A percentile compares a stretch with the other conserved stretches of the same genome.
Conservation (phyloP, 2,888 invertebrate genomes). For the Andrena bucephala region DNA sequence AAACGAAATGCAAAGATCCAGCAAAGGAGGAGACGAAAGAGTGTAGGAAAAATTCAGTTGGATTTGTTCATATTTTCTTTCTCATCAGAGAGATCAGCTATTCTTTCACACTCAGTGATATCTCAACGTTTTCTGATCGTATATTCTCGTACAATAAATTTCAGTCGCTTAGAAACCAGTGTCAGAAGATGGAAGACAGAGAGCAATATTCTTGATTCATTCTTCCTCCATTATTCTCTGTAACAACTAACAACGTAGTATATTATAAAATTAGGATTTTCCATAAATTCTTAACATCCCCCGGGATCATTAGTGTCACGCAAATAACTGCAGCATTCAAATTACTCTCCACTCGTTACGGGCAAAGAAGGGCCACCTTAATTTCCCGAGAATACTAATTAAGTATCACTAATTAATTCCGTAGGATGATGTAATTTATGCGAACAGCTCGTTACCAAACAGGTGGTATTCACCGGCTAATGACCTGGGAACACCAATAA, state of each 20-base stretch:
- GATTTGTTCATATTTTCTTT: slow-evolving; percentile 19
- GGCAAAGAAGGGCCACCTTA: slow-evolving; percentile 41
- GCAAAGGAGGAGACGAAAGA: neutral
- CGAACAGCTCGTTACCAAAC: slow-evolving; percentile 70
- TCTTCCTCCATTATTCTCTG: neutral
- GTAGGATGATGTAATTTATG: slow-evolving; percentile 65
- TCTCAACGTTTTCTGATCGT: neutral
- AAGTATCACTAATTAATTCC: slow-evolving; percentile 67
- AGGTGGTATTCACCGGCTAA: slow-evolving; percentile 69
- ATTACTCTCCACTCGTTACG: slow-evolving; percentile 27
- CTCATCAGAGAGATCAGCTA: slow-evolving; percentile 17
- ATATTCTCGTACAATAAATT: neutral
- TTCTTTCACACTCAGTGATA: slow-evolving; percentile 19
- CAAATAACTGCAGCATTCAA: slow-evolving; percentile 31
- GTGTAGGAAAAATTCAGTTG: neutral
- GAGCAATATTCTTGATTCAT: neutral
- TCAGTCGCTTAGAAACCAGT: neutral
- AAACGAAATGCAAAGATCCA: neutral
- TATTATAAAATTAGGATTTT: slow-evolving; percentile 3
- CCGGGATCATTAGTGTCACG: slow-evolving; percentile 32
- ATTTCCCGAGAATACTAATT: slow-evolving; percentile 64
- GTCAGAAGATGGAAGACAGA: neutral
- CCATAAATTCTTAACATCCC: neutral
- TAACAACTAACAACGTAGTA: no score
- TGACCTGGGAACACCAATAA: slow-evolving; percentile 72